Base-by-base conservation (phyloP, 2,797 vertebrate species). In the Pangasius mekongensis region DNA sequence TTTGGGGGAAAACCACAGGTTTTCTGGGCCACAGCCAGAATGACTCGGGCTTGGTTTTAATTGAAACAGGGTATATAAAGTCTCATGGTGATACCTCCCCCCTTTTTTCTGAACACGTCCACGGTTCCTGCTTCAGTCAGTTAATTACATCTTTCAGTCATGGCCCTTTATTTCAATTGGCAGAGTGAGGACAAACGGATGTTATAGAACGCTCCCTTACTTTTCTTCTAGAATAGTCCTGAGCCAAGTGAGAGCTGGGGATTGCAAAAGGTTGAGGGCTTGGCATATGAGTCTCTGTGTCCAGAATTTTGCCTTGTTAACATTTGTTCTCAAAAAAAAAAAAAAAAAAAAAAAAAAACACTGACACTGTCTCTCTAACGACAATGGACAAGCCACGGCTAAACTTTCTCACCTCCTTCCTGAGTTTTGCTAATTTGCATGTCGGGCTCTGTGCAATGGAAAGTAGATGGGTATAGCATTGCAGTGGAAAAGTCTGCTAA, bases 141-240 rank as follows among this genome's bases (percentile, higher is more conserved):
- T 90, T 92, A 90, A 91, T 92, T 90, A 91, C 90, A 89, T 91
- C 85, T 91, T 88, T 92, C 87, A 90, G 87, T 90, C 71, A 83
- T 66, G 86, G 88, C 83, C 67, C 86, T 92, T 88, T 89, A 90
- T 89, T 89, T 87, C 89, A 78, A 67, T 87, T 82, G 89, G 85
- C 89, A 89, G 54, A 82, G 73, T 73, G 49, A 87, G 66, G 87
- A 91, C 88, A 89, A 91, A 91, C 83, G 89, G 88, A 90, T 82
- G 87, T 89, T 89, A 88, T 80, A 86, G 83, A 90, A 89, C 56
- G 87, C 78, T 90, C 62, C 64, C 83, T 60, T 87, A 67, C 76
- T 78, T 81, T 89, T 71, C 78, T 24, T 85, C 54, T 66, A 67
- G 24, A 88, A 87, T 76, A 86, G 30, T 60, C 84, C 83, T 71